Evolutionary conservation across 1,140 invertebrate species (phyloP), one percentile per base, ranked within the genome.

Genomic region (Musca vetustissima): DNA sequence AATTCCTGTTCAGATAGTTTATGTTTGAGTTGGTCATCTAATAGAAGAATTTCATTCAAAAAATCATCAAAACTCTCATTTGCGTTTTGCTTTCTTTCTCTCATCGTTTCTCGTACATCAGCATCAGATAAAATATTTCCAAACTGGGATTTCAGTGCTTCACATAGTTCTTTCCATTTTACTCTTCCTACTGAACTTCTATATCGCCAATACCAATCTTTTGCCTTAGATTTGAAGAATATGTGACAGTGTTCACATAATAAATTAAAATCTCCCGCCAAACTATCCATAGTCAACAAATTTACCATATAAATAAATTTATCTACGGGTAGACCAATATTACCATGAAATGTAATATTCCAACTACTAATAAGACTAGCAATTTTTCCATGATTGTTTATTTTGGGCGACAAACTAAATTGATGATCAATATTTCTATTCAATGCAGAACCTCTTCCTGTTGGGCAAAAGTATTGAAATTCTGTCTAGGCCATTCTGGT

Each of bases 251-350:
- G 50, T 19, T 52, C 50, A 52, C 50, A 52, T 9, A 52, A 52
- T 21, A 21, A 52, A 2, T 52, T 52, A 52, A 52, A 52, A 52
- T 52, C 50, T 52, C 50, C 50, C 17, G 1, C 8, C 19, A 52
- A 52, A 52, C 50, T 19, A 19, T 52, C 50, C 9, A 19, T 19
- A 19, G 50, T 52, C 17, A 52, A 52, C 7, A 17, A 52, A 19
- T n/a, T 52, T 19, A 52, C 19, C 50, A 52, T 52, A 52, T 52
- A 52, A 19, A 52, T 52, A 19, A 52, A 52, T 21, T 52, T 52
- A 3, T 52, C 50, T 19, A 52, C 50, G 7, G 50, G 50, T 7
- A 21, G 4, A 32, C 28, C 28, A 32, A 32, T 52, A 19, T 21
- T 52, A 19, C 50, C 50, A 52, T 19, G n/a, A 52, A 52, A 52